Evolutionary conservation across 2,113 vertebrate species (phyloP), one percentile per base, ranked within the genome.

Genomic region (Mormyrus iriodes): DNA sequence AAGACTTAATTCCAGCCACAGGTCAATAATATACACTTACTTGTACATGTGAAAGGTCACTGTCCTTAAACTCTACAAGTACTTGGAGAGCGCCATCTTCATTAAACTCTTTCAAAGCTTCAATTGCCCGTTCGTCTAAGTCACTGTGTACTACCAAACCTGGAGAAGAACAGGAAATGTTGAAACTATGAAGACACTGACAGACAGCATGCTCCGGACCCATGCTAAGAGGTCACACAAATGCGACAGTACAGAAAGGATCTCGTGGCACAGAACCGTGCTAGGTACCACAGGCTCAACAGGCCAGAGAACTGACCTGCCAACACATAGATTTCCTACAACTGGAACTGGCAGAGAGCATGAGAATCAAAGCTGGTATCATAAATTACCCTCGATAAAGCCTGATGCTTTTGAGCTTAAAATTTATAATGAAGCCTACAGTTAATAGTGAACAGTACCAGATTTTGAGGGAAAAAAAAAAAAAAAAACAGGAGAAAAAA

Each of bases 11-110:
- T 24, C 21, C 48, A 39, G 31, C 44, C 8, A 51, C 55, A 84
- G 21, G 3, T 21, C 46, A 44, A 19, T 4, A 2, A 65, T 5
- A 27, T 0, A 19, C 15, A 85, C 90, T 19, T 93, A 99, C 98
- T 97, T 99, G 98, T 96, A 99, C 98, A 95, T 99, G 98, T 95
- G 98, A 99, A 94, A 99, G 98, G 97, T 99, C 98, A 94, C 98
- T 99, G 96, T 99, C 98, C 97, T 99, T 99, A 95, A 99, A 99
- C 94, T 99, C 98, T 58, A 98, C 97, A 94, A 99, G 97, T 90
- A 99, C 98, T 95, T 98, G 97, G 94, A 99, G 95, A 95, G 98
- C 98, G 94, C 98, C 98, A 95, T 99, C 98, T 96, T 99, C 98
- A 96, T 99, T 99, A 95, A 99, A 99, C 95, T 99, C 98, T 95